A percentile compares a stretch with the other conserved stretches of the same genome.
Evolutionary conservation across 2,113 vertebrate species (phyloP).

Genomic region (Hemibagrus wyckioides): DNA sequence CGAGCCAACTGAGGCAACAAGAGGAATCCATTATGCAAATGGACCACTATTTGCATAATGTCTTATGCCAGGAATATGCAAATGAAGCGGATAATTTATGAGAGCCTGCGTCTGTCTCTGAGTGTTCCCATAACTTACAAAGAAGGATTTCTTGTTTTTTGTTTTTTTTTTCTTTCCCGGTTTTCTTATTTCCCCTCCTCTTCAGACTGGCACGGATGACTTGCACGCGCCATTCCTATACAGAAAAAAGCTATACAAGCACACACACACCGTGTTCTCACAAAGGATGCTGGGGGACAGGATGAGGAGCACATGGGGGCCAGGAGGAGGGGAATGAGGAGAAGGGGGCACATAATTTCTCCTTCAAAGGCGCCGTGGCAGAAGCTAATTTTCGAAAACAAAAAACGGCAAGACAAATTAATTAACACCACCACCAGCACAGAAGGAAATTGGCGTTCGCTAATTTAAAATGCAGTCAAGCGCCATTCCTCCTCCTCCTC

Average conservation of each 20-base stretch:
- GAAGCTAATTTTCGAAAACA: conserved; percentile 70
- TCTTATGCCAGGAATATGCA: conserved; percentile 94
- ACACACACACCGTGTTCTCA: conserved; percentile 57
- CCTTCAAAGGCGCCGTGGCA: conserved; percentile 64
- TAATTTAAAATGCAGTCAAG: conserved; percentile 52
- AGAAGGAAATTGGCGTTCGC: conserved; percentile 60
- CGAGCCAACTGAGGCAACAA: conserved; percentile 87
- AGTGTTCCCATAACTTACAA: conserved; percentile 93
- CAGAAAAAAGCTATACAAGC: conserved; percentile 61
- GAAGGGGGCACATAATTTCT: conserved; percentile 63
- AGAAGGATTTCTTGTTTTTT: conserved; percentile 64
- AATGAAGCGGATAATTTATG: conserved; percentile 96
- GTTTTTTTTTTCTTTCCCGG: conserved; percentile 26
- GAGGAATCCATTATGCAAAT: conserved; percentile 98
- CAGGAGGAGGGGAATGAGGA: conserved; percentile 58
- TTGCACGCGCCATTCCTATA: conserved; percentile 56
- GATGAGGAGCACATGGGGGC: conserved; percentile 48
- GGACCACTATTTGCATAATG: conserved; percentile 91
- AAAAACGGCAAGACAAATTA: conserved; percentile 67
- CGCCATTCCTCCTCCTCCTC: conserved; percentile 55
- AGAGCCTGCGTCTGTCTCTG: conserved; percentile 87
- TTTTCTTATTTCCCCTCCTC: conserved; percentile 61
- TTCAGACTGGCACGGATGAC: conserved; percentile 68
- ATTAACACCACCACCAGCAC: conserved; percentile 52
- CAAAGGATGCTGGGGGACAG: conserved; percentile 60